Base-by-base conservation (phyloP, 1,140 invertebrate species). In the Drosophila ogumai region DNA sequence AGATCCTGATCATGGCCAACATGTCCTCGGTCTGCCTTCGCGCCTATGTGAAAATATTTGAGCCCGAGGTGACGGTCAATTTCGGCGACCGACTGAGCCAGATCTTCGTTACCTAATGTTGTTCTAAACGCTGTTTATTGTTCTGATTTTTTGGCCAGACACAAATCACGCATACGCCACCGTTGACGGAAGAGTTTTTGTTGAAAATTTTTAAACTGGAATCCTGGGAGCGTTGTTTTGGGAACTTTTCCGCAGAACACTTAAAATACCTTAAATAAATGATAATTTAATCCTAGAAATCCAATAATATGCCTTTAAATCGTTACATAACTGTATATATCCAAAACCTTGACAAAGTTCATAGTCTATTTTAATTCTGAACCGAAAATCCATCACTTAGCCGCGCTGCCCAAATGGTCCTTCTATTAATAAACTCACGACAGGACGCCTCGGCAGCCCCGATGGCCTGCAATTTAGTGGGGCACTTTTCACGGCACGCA, bases 361-460 rank as follows among this genome's bases (percentile, higher is more conserved):
- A 59, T 38, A 19, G 25, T 77, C 73, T 77, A 77, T 77, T 77
- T 77, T 43, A 34, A 57, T 43, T 40, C 19, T 22, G 31, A 46
- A 17, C 54, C 54, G 0, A 76, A 40, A 40, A 54, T 31, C 55
- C 55, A 46, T 44, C 54, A 22, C 19, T 28, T 43, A 17, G 36
- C 49, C 43, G 5, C 31, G 43, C 54, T 58, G 43, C 38, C 36
- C 47, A 76, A 66, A 54, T 67, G 63, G 71, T 56, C 8, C 10
- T 36, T 47, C 82, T 75, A 88, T 88, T 82, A 87, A 88, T 87
- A 88, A 84, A 64, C 47, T 58, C 55, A 66, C 60, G 76, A 74
- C 54, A 56, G 54, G 22, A 71, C 12, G 34, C 25, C 64, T 34
- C 25, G 38, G n/a, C 46, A 75, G 63, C 22, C 17, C 36, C 66